Evolutionary conservation across 2,113 vertebrate species (phyloP), one percentile per base, ranked within the genome.

Genomic region (Gymnocephalus cernua): DNA sequence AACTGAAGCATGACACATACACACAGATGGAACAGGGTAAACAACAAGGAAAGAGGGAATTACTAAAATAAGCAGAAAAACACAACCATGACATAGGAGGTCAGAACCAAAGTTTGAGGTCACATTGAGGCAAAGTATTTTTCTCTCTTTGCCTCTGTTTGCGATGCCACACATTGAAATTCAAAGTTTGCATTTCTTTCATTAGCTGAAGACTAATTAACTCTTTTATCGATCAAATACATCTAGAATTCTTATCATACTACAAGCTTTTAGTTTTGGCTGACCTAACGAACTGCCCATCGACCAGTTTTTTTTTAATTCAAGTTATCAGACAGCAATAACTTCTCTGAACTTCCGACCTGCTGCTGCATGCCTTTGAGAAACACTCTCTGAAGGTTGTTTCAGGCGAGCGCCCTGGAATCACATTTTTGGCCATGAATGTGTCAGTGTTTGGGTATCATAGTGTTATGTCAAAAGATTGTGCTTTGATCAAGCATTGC

Each of bases 181-280:
- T 81, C 74, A 87, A 27, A 45, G n/a, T 35, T 18, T 65, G 27
- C 18, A 23, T 66, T 74, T 51, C 4, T 57, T 72, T 70, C 59
- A 85, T 82, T 79, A 82, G 47, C 38, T 3, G 11, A 70, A 78
- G 29, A 58, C 70, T 79, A 62, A n/a, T n/a, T n/a, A n/a, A n/a
- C n/a, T n/a, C n/a, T 70, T 74, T 82, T 67, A 75, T 82, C 15
- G 74, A 82, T 79, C 69, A 67, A 72, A 82, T 75, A 62, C 59
- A 82, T 82, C 65, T 58, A 25, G 41, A 74, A 84, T 74, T 84
- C 67, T 83, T 6, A 64, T 77, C 57, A 80, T 77, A 54, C 58
- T 32, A 47, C 32, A 47, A 45, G 63, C 35, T 54, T 50, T 25
- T 70, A 44, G 13, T 74, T 81, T 64, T 54, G 13, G 10, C 74